phyloP scores from a whole-genome alignment of 2,113 vertebrate species.

The Hypanus sabinus region DNA sequence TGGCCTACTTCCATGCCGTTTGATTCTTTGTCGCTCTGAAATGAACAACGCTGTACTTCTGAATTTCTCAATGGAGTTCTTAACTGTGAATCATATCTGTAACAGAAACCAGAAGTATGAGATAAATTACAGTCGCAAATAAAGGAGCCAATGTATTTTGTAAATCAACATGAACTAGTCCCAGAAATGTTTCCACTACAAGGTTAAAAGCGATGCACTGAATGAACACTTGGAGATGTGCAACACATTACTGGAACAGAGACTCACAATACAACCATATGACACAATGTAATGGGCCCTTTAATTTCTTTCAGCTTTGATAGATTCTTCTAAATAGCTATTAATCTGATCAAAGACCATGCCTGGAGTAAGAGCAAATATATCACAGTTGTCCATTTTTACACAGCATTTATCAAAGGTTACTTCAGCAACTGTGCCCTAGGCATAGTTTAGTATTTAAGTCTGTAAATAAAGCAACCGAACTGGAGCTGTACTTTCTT shows the following conservation, averaged over 20 bases:
- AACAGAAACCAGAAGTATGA: background rate
- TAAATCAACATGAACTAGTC: background rate
- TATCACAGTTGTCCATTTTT: background rate
- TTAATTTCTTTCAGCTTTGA: slow-evolving; percentile 4
- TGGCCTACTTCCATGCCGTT: too few species aligned
- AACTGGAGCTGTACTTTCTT: background rate
- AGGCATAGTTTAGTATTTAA: background rate
- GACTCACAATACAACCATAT: background rate
- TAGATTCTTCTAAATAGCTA: slow-evolving; percentile 12
- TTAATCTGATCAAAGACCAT: slow-evolving; percentile 36
- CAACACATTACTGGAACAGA: background rate
- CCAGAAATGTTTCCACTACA: background rate
- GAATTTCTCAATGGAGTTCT: background rate
- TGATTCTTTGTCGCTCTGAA: too few species aligned
- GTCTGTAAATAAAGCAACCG: background rate
- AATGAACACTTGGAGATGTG: background rate
- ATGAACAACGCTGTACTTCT: too few species aligned
- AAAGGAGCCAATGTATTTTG: background rate
- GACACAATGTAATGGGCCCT: background rate
- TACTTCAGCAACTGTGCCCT: background rate
- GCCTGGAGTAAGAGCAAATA: slow-evolving; percentile 21
- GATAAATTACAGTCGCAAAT: background rate
- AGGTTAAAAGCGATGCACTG: background rate
- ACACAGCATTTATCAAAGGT: slow-evolving; percentile 21
- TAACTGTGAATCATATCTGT: background rate